Evolutionary conservation across 1,140 invertebrate species (phyloP).

Genomic region (Wiebesia pumilae): DNA sequence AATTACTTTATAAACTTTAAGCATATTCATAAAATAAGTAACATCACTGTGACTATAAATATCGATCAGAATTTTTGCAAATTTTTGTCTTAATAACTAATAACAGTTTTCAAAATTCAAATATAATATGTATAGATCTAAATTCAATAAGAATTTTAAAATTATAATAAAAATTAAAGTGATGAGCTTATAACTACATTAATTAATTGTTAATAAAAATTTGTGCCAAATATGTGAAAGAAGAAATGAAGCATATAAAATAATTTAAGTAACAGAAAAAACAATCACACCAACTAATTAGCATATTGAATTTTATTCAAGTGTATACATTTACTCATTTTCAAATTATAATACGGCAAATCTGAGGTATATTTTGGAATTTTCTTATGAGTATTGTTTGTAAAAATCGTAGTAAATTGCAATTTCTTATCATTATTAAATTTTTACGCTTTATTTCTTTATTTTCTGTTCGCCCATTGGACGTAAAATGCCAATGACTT

Average conservation of each 20-base stretch:
- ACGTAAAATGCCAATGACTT: constrained; percentile 61
- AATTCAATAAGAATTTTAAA: neutral
- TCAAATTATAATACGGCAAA: neutral
- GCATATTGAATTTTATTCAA: constrained; percentile 13
- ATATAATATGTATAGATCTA: no score
- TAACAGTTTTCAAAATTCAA: no score
- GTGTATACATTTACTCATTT: neutral
- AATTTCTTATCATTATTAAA: constrained; percentile 15
- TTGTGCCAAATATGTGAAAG: constrained; percentile 41
- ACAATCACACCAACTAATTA: constrained; percentile 33
- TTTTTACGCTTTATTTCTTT: constrained; percentile 49
- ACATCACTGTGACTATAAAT: no score
- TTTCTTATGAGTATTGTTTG: neutral
- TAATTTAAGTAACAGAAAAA: constrained; percentile 28
- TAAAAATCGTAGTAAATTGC: neutral
- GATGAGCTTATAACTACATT: neutral
- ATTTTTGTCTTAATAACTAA: no score
- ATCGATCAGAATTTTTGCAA: no score
- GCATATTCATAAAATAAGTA: no score
- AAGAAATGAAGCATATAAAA: neutral
- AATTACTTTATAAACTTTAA: no score
- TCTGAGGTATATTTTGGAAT: neutral
- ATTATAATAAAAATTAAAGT: neutral
- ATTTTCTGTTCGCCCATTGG: constrained; percentile 57
- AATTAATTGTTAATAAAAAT: constrained; percentile 4